These are phyloP conservation scores for Sebastes vulpes DNA, from an alignment of 2,797 vertebrate species.

Conservation along the genomic window DNA sequence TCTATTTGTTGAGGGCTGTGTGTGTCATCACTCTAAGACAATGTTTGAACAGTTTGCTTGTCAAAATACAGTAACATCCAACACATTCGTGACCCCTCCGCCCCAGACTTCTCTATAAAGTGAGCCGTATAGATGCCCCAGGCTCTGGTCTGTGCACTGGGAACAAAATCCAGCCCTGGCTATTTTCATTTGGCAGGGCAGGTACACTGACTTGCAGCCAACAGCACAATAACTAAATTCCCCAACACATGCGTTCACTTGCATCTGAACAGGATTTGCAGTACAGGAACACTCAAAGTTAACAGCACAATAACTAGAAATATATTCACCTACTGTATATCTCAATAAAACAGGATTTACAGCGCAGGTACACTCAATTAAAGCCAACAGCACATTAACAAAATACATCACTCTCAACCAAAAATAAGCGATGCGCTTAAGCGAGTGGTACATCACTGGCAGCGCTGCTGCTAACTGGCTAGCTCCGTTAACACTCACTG, in stretches of 20 bases:
- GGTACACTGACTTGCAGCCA: background rate
- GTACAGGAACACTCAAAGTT: too few relatives aligned
- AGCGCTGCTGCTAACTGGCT: background rate
- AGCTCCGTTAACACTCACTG: background rate
- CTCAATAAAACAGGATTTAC: background rate
- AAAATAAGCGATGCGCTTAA: background rate
- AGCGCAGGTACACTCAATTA: background rate
- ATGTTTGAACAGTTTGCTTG: background rate
- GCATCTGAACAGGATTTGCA: too few relatives aligned
- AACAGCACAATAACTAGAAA: background rate
- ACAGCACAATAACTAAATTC: background rate
- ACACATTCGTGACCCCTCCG: background rate
- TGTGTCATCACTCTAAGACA: background rate
- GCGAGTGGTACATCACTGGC: background rate
- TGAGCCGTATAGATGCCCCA: background rate
- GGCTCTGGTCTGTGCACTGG: background rate
- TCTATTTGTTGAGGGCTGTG: background rate
- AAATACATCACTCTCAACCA: background rate
- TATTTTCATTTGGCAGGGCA: background rate
- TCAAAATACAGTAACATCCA: background rate
- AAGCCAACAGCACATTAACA: background rate
- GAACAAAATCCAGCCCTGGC: background rate
- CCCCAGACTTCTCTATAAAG: background rate
- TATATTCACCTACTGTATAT: background rate
- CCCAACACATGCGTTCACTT: too few relatives aligned